Evolutionary conservation across 1,140 invertebrate genomes (phyloP), one percentile per base, ranked within the genome.

Genomic region (Cydia splendana): DNA sequence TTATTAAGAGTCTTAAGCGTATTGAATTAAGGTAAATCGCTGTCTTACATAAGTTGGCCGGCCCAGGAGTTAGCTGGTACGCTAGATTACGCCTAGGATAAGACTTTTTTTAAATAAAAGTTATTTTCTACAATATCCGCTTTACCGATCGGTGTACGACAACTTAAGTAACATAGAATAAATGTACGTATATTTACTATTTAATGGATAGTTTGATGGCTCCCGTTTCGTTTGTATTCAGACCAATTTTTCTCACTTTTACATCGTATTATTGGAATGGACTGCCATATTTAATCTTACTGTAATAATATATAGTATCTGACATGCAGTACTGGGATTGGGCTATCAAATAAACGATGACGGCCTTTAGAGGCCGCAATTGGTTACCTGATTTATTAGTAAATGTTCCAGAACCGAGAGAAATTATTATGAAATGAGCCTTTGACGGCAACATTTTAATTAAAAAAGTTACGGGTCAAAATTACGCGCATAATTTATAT

Each of bases 181-280:
- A 83, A 65, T 85, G 81, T 80, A 81, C 79, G 82, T 87, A 85
- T 82, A 78, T 88, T 87, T 87, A 81, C 87, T 89, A 90, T 88
- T 87, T 90, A 88, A 87, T 85, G 82, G 79, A 85, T 89, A 87
- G 84, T 85, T 89, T 80, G 79, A 86, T 80, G 80, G 84, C 83
- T 86, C 86, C 85, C 51, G 83, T 85, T 87, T 84, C 79, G 84
- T 89, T 89, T 88, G 79, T 87, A 87, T 87, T 91, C 83, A 85
- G 91, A 91, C 88, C 91, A 91, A 91, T 91, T 91, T 89, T 91
- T 90, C 86, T 89, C 87, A 88, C 83, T 90, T 90, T 88, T 89
- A 91, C 88, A 91, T 88, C 76, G 80, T 87, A 84, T 84, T 83
- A 86, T 86, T 85, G 80, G 85, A 87, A 89, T 86, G 88, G 87